A percentile compares a stretch with the other conserved stretches of the same genome.
Evolutionary conservation across 2,113 vertebrate genomes (phyloP).

Genomic region (Microcebus griseorufus): DNA sequence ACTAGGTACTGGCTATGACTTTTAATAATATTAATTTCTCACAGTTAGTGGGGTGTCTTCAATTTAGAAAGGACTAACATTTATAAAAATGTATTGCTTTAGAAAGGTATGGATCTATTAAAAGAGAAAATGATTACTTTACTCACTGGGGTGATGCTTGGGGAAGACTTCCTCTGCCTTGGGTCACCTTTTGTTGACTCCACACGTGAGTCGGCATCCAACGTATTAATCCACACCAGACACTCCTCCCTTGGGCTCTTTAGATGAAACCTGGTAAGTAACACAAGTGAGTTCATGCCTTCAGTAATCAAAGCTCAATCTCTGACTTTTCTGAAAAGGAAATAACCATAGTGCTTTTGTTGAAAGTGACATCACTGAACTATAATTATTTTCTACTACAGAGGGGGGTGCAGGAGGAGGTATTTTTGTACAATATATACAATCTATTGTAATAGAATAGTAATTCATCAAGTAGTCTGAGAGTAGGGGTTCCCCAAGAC

Average conservation of each 20-base stretch:
- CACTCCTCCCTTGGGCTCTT: background rate
- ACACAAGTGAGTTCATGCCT: background rate
- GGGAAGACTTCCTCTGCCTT: background rate
- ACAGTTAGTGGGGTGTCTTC: background rate
- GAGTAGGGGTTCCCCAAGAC: background rate
- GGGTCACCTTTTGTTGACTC: background rate
- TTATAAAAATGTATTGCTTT: background rate
- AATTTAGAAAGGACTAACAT: background rate
- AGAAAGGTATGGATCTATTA: background rate
- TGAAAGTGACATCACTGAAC: background rate
- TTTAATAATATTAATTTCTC: slow-evolving; percentile 50
- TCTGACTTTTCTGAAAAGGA: slow-evolving; percentile 20
- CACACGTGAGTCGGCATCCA: background rate
- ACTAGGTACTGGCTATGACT: background rate
- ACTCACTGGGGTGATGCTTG: background rate
- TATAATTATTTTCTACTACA: background rate
- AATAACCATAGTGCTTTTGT: background rate
- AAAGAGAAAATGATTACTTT: background rate
- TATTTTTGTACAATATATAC: background rate
- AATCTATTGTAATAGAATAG: background rate
- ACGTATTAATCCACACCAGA: background rate
- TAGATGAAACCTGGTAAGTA: background rate
- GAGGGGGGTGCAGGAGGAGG: background rate
- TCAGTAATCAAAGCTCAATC: slow-evolving; percentile 26
- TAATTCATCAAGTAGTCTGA: background rate